phyloP scores from a whole-genome alignment of 1,140 invertebrate genomes.

The Drosophila asahinai region DNA sequence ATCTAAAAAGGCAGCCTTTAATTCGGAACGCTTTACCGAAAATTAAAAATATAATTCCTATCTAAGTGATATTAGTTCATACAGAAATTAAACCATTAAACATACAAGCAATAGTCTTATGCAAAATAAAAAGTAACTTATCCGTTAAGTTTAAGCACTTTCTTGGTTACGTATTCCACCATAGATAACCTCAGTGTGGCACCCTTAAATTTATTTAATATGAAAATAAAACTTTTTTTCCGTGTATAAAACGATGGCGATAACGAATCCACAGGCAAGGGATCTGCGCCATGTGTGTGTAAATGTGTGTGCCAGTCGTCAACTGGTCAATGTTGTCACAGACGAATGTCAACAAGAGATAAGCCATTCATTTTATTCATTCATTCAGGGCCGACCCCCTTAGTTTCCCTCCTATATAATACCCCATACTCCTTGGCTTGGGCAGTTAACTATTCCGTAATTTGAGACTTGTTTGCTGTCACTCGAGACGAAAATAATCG shows the following conservation, averaged over 20 bases:
- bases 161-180: not conserved
- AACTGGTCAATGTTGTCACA: slow-evolving; percentile 83
- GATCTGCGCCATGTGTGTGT: slow-evolving; percentile 26
- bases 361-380: slow-evolving; percentile 84
- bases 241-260: slow-evolving; percentile 38
- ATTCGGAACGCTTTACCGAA: no score
- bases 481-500: slow-evolving; percentile 83
- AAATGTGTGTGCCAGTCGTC: slow-evolving; percentile 49
- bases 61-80: no score
- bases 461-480: slow-evolving; percentile 82
- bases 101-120: no score
- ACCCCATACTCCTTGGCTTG: slow-evolving; percentile 7
- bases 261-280: slow-evolving; percentile 59
- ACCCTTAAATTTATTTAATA: not conserved
- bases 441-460: slow-evolving; percentile 80
- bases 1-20: not conserved
- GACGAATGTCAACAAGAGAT: slow-evolving; percentile 84
- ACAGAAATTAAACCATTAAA: no score
- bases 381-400: slow-evolving; percentile 50
- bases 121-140: no score
- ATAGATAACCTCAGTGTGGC: no score
- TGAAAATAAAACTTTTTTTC: not conserved
- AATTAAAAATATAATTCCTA: no score
- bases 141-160: not conserved
- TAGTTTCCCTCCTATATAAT: not conserved